A percentile compares a stretch with the other conserved stretches of the same genome.
Conservation (phyloP, 1,140 invertebrate species). For the Caenorhabditis inopinata region DNA sequence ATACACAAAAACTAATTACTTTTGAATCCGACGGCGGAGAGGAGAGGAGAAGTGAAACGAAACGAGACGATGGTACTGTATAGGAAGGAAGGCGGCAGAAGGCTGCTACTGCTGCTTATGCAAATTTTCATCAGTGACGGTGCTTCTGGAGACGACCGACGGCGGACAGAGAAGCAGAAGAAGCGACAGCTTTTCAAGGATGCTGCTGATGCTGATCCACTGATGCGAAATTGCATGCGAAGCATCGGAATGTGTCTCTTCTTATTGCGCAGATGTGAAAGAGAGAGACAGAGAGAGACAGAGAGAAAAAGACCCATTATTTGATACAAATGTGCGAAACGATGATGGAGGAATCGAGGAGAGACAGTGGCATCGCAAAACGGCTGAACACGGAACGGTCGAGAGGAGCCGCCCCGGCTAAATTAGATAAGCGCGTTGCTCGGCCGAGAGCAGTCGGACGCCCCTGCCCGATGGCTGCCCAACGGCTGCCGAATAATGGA, state of each 20-base stretch:
- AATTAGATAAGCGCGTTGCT: too few species aligned
- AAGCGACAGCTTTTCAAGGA: neutral
- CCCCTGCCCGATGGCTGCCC: too few species aligned
- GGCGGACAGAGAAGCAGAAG: neutral
- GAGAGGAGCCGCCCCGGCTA: too few species aligned
- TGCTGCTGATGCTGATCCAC: conserved; percentile 28
- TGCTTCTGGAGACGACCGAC: neutral
- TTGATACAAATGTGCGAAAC: conserved; percentile 34
- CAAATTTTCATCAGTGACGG: conserved; percentile 23
- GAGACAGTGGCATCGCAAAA: neutral
- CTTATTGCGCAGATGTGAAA: neutral
- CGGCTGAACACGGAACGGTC: neutral
- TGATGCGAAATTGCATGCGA: conserved; percentile 19
- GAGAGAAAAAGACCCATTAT: neutral
- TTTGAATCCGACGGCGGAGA: too few species aligned
- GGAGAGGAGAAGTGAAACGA: too few species aligned
- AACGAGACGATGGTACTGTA: too few species aligned
- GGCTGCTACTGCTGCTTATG: conserved; percentile 7
- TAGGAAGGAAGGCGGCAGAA: neutral
- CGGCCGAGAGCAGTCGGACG: too few species aligned
- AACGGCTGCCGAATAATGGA: too few species aligned
- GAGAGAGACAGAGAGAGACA: too few species aligned
- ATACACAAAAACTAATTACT: too few species aligned
- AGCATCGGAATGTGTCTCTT: neutral
- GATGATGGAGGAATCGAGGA: neutral